Percentiles rank a stretch among this genome's conserved stretches.
These are phyloP conservation scores for Ciconia boyciana DNA, from an alignment of 2,113 vertebrate species.

Conservation along the genomic window DNA sequence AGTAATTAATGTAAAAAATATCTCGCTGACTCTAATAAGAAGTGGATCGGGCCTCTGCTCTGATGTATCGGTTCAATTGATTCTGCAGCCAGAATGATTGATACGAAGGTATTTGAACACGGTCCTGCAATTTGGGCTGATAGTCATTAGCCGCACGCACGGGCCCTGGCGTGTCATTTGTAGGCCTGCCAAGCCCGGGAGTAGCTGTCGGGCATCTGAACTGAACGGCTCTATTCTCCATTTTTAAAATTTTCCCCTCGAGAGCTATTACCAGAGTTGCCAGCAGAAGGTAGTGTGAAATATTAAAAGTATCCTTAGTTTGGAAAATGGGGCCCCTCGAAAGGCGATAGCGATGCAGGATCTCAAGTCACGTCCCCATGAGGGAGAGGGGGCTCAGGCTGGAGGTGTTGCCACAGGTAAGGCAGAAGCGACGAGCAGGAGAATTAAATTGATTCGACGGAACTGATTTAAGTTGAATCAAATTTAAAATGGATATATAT, in stretches of 20 bases:
- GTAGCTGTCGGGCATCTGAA: background rate
- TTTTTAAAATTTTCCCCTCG: background rate
- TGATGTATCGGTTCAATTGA: background rate
- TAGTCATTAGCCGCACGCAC: fast-evolving
- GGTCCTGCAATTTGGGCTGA: background rate
- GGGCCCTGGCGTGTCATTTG: background rate
- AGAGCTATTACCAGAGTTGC: background rate
- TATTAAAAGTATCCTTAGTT: background rate
- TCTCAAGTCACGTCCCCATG: fast-evolving
- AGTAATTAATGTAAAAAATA: background rate
- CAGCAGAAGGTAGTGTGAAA: background rate
- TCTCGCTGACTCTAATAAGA: background rate
- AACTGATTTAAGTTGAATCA: background rate
- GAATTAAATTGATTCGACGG: background rate
- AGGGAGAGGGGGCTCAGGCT: fast-evolving
- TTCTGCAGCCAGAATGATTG: background rate
- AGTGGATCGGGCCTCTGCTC: background rate
- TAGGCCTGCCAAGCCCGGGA: background rate
- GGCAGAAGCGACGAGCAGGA: background rate
- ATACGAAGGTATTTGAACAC: background rate
- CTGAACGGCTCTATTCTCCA: background rate
- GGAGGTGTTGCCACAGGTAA: background rate
- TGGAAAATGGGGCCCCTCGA: background rate
- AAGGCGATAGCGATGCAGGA: fast-evolving
- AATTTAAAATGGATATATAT: background rate